Evolutionary conservation across 2,113 vertebrate species (phyloP), one percentile per base, ranked within the genome.

Genomic region (Glaucomys volans): DNA sequence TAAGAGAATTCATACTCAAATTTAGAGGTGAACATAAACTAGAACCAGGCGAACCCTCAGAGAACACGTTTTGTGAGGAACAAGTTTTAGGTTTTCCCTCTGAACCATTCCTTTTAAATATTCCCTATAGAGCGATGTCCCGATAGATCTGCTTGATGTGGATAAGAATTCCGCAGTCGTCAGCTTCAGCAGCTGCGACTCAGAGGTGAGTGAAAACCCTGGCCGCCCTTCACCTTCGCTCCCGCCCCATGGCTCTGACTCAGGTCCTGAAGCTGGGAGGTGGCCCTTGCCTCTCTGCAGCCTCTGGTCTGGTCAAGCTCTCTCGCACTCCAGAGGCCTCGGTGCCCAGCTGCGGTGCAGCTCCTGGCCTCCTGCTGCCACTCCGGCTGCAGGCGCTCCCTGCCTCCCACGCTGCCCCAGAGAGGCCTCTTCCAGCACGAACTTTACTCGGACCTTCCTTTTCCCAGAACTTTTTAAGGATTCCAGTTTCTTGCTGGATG

Each of bases 91-190:
- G 50, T 86, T 96, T 96, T 77, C 18, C 28, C 40, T 87, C 59
- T 96, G 28, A 95, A 90, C 30, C 13, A 16, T 80, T 75, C 62
- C 85, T 75, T 62, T 86, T 50, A 0, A 35, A 5, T 97, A 42
- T 86, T 83, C 44, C 42, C 57, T 90, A 1, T 90, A 99, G 99
- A 99, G 99, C 66, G 99, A 99, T 54, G 99, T 99, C 96, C 99
- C 99, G 8, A 99, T 99, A 90, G 99, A 99, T 97, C 98, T 99
- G 95, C 98, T 99, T 96, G 99, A 99, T 92, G 99, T 99, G 97
- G 99, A 99, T 97, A 99, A 99, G 98, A 99, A 99, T 98, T 99
- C 99, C 50, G 99, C 99, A 5, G 99, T 99, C 82, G 99, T 99
- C 97, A 99, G 99, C 98, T 99, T 99, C 97, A 99, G 99, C 98